Conservation (phyloP, 1,140 invertebrate genomes). For the Apis cerana region DNA sequence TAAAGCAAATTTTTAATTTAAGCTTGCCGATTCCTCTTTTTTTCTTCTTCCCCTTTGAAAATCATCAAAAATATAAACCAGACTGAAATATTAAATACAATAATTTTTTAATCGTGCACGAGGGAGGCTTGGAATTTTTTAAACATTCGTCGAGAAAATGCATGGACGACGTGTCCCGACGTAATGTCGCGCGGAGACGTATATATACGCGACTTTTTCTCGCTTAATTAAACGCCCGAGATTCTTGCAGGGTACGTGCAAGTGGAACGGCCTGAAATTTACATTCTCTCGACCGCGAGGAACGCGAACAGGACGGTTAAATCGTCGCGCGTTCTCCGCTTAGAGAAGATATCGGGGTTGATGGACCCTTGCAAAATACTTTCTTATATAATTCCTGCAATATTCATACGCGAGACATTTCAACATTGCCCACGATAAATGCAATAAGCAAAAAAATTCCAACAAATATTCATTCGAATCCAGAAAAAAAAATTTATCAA, state of each 20-base stretch:
- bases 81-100: neutral
- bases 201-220: conserved; percentile 31
- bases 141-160: neutral
- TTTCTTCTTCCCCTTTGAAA: neutral
- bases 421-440: too few species aligned
- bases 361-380: neutral
- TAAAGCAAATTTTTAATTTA: too few species aligned
- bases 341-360: neutral
- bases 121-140: neutral
- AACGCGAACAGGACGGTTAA: conserved; percentile 21
- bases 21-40: too few species aligned
- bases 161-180: conserved; percentile 3
- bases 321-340: neutral
- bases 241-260: conserved; percentile 20
- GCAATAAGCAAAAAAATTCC: neutral
- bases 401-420: too few species aligned
- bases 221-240: conserved; percentile 51
- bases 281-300: conserved; percentile 10
- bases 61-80: neutral
- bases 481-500: too few species aligned
- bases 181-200: conserved; percentile 7
- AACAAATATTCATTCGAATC: neutral
- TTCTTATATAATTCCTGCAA: too few species aligned
- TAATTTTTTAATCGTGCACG: neutral
- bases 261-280: conserved; percentile 24